Base-by-base conservation (phyloP, 1,140 invertebrate genomes). In the Procambarus virginalis region DNA sequence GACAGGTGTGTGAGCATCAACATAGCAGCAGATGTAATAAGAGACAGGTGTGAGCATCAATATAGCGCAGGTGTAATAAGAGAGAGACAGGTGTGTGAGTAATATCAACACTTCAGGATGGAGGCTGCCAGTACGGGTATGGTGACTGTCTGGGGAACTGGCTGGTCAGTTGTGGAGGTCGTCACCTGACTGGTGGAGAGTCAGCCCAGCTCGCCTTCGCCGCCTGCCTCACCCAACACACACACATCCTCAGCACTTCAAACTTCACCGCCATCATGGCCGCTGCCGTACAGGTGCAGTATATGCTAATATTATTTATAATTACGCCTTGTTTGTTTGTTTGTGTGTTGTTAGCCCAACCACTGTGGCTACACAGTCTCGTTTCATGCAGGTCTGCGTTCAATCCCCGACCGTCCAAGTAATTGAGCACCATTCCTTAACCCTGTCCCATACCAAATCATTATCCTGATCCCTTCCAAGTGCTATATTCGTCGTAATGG, bases 91-190 rank as follows among this genome's bases (percentile, higher is more conserved):
- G n/a, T 46, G 17, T 10, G 10, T 46, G 45, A n/a, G 45, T 46
- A 34, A 79, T 2, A 8, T 4, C 46, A 2, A n/a, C 51, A 5
- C 48, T 49, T 12, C 51, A 81, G 79, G 45, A 81, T 10, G 79
- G 79, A 9, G 51, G 17, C 12, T 82, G 80, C 46, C 58, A 82
- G 58, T 82, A 68, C 55, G 80, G 80, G 10, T 34, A 55, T 9
- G 80, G 80, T 48, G 80, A 82, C 80, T 82, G 80, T 17, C 55
- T 82, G 58, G 80, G 80, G 10, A 82, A 82, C 46, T 82, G 80
- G 80, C 14, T 82, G 60, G 60, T 82, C 20, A 22, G 20, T 3
- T 82, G 80, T n/a, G 80, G 51, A 9, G 34, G 9, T 10, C 58
- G 17, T 2, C 80, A 82, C 58, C 80, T 82, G 80, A 10, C 6